A percentile compares a stretch with the other conserved stretches of the same genome.
Conservation (phyloP, 2,113 vertebrate genomes). For the Rhombomys opimus region DNA sequence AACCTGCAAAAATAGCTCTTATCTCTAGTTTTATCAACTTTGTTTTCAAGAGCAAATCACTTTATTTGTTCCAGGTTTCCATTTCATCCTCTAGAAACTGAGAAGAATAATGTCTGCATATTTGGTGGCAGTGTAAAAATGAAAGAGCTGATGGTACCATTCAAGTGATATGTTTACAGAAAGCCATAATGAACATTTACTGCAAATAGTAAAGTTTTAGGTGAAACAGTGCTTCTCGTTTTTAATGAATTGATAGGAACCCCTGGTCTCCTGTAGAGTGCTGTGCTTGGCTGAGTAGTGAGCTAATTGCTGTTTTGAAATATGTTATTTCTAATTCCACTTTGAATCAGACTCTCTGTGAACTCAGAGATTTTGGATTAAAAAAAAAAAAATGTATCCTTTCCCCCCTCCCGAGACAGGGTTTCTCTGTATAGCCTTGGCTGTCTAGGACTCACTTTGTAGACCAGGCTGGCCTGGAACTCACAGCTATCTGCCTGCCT, state of each 20-base stretch:
- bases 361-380: conserved; percentile 31
- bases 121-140: conserved; percentile 47
- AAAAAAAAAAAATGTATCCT: neutral
- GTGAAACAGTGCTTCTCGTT: conserved; percentile 6
- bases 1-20: neutral
- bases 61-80: conserved; percentile 19
- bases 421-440: too few relatives aligned
- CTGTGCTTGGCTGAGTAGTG: neutral
- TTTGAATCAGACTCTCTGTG: neutral
- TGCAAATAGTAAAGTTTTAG: conserved; percentile 32
- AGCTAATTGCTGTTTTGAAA: conserved; percentile 42
- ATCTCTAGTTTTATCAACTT: neutral
- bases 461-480: too few relatives aligned
- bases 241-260: conserved; percentile 50
- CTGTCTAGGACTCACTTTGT: too few relatives aligned
- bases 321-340: neutral
- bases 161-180: conserved; percentile 44
- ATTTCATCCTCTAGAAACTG: conserved; percentile 36
- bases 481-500: too few relatives aligned
- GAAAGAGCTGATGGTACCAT: conserved; percentile 27
- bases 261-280: neutral
- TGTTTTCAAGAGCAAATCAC: conserved; percentile 19
- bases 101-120: neutral
- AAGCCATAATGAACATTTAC: conserved; percentile 38
- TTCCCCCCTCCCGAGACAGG: neutral